phyloP scores from a whole-genome alignment of 2,113 vertebrate species.

The Setophaga coronata region DNA sequence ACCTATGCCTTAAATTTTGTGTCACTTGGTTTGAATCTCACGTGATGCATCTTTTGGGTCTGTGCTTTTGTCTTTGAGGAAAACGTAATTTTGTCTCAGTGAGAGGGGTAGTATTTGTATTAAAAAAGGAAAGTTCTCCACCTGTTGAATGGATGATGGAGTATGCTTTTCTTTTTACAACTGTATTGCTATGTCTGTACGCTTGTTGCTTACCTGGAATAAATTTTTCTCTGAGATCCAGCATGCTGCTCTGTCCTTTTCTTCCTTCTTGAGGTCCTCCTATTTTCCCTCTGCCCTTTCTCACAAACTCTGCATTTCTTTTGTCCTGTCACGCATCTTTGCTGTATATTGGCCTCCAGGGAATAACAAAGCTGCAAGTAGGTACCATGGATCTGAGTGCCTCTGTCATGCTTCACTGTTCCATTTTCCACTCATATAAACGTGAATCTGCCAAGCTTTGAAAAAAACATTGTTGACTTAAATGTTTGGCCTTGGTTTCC shows the following conservation, averaged over 20 bases:
- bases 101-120: neutral
- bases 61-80: neutral
- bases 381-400: neutral
- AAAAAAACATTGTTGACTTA: neutral
- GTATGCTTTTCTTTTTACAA: neutral
- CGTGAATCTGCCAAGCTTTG: neutral
- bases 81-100: neutral
- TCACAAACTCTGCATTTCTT: neutral
- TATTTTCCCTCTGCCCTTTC: neutral
- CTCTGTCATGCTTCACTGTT: neutral
- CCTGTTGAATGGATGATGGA: neutral
- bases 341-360: neutral
- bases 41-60: neutral
- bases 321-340: neutral
- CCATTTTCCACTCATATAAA: neutral
- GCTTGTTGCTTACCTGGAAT: neutral
- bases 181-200: neutral
- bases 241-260: neutral
- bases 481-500: neutral
- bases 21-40: neutral
- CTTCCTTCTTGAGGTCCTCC: neutral
- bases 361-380: neutral
- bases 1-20: neutral
- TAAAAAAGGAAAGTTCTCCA: neutral
- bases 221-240: neutral